phyloP scores from a whole-genome alignment of 2,113 vertebrate species.

The Glaucomys volans region DNA sequence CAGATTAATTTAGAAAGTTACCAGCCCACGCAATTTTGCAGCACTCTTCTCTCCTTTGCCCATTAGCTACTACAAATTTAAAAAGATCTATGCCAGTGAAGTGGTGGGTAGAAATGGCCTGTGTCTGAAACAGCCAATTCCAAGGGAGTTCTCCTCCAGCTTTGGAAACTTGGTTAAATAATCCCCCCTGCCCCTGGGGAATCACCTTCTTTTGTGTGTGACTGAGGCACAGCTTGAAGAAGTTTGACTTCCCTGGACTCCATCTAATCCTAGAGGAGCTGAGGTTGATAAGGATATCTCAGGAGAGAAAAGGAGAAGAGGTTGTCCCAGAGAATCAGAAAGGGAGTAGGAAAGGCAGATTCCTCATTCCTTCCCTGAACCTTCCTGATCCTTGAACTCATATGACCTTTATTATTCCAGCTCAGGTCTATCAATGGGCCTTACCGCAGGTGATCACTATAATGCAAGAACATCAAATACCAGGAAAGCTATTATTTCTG shows the following conservation, averaged over 20 bases:
- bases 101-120: not conserved
- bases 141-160: not conserved
- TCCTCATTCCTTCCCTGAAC: not conserved
- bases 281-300: not conserved
- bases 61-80: not conserved
- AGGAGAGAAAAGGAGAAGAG: too few species aligned
- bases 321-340: not conserved
- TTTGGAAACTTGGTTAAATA: not conserved
- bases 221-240: not conserved
- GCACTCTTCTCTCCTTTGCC: not conserved
- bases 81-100: not conserved
- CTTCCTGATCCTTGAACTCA: not conserved
- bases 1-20: not conserved
- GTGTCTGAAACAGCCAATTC: not conserved
- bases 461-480: not conserved
- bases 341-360: fast-evolving
- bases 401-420: not conserved
- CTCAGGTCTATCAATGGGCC: not conserved
- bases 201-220: not conserved
- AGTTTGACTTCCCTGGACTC: not conserved
- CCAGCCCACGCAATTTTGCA: not conserved
- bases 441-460: not conserved
- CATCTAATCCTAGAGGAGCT: not conserved
- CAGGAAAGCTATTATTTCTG: not conserved
- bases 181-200: fast-evolving